phyloP scores from a whole-genome alignment of 2,113 vertebrate species.

The Indicator maculatus region DNA sequence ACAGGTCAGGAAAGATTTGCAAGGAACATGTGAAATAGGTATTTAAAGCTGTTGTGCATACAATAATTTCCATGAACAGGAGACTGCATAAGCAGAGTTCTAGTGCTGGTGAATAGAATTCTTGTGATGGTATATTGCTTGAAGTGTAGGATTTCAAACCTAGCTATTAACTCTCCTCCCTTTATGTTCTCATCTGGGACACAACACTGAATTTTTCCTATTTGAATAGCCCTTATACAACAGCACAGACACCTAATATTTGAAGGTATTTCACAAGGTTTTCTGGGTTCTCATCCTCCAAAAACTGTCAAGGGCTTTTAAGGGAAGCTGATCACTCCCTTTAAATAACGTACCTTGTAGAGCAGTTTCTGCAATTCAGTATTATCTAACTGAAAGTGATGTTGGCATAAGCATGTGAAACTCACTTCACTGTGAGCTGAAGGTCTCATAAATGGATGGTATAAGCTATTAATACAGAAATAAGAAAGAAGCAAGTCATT shows the following conservation, averaged over 20 bases:
- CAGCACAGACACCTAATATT: not conserved
- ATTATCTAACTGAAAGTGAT: not conserved
- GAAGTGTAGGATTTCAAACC: not conserved
- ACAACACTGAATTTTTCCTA: not conserved
- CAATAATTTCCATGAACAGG: not conserved
- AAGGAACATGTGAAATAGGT: not conserved
- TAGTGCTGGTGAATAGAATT: not conserved
- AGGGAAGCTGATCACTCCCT: not conserved
- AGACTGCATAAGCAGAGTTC: not conserved
- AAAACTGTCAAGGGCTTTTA: not conserved
- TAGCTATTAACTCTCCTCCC: not conserved
- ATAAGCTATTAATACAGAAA: not conserved
- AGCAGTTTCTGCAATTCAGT: not conserved
- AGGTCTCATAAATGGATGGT: not conserved
- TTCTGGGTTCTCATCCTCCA: not conserved
- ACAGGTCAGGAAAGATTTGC: not conserved
- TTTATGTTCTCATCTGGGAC: not conserved
- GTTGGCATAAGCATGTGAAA: not conserved
- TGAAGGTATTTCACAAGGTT: not conserved
- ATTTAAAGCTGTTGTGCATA: not conserved
- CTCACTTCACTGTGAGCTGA: not conserved
- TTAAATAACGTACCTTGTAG: not conserved
- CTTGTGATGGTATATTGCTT: not conserved
- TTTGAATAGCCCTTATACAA: not conserved
- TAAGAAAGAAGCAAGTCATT: not conserved